Percentiles rank a stretch among this genome's conserved stretches.
Evolutionary conservation across 2,113 vertebrate genomes (phyloP).

Genomic region (Pseudonaja textilis): DNA sequence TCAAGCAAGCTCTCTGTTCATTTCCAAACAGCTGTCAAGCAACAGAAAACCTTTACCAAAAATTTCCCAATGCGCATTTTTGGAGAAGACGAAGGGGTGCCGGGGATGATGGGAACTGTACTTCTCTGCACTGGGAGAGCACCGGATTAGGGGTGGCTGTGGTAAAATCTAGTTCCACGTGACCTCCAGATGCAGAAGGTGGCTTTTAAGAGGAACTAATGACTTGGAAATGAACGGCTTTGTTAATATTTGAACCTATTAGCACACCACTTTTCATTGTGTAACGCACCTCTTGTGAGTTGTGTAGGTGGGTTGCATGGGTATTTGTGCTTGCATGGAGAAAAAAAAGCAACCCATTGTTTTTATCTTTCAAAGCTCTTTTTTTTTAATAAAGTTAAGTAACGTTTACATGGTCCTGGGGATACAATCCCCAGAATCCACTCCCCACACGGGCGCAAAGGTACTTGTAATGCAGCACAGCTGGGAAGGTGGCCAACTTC

Average conservation of each 20-base stretch:
- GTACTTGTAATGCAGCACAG: not conserved
- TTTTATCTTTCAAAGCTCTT: not conserved
- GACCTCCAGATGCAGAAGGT: slow-evolving; percentile 31
- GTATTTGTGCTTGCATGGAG: not conserved
- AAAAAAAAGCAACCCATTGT: no score
- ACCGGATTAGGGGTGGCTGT: not conserved
- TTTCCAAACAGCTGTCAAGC: not conserved
- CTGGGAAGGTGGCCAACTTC: not conserved
- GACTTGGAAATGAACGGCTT: slow-evolving; percentile 33
- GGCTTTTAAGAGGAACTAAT: slow-evolving; percentile 25
- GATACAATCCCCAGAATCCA: not conserved
- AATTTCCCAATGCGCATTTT: not conserved
- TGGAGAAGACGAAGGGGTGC: not conserved
- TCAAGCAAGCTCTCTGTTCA: not conserved
- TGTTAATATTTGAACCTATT: slow-evolving; percentile 62
- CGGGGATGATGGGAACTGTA: not conserved
- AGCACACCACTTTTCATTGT: fast-evolving
- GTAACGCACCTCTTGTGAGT: not conserved
- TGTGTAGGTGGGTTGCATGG: not conserved
- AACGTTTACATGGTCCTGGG: not conserved
- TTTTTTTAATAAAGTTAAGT: not conserved
- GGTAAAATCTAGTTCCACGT: not conserved
- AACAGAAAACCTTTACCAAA: not conserved
- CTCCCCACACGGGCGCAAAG: not conserved
- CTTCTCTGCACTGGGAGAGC: not conserved